These are phyloP conservation scores for Oscheius sp. DNA, from an alignment of 2,888 invertebrate genomes.

Conservation along the genomic window DNA sequence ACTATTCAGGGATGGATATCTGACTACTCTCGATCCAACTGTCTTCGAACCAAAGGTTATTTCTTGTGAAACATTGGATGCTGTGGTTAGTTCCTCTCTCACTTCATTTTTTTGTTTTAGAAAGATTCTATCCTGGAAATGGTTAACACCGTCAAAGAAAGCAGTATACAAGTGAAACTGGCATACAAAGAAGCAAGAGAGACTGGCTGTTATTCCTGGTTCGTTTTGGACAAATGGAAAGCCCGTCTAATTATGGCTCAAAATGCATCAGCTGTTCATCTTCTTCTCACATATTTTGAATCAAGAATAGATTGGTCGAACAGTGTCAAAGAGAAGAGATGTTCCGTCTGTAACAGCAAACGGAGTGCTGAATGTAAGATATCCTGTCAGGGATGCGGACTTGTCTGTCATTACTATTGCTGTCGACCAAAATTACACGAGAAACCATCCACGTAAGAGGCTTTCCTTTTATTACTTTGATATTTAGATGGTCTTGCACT, in stretches of 20 bases:
- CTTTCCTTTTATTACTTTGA: neutral
- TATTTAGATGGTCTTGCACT: conserved; percentile 15
- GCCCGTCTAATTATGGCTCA: conserved; percentile 31
- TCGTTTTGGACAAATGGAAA: conserved; percentile 36
- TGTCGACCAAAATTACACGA: conserved; percentile 16
- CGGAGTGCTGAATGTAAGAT: conserved; percentile 25
- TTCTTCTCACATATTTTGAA: conserved; percentile 39
- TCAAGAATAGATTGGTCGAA: conserved; percentile 38
- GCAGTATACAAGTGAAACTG: neutral
- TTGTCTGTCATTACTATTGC: conserved; percentile 27
- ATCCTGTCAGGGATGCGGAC: conserved; percentile 11
- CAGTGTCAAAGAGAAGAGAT: conserved; percentile 20
- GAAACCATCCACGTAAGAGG: conserved; percentile 18
- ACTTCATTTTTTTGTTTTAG: neutral
- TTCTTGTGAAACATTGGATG: conserved; percentile 15
- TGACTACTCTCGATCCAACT: conserved; percentile 11
- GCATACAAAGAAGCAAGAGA: conserved; percentile 6
- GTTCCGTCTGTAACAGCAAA: conserved; percentile 18
- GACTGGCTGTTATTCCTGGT: conserved; percentile 33
- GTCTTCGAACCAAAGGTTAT: conserved; percentile 24
- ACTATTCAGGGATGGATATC: conserved; percentile 18
- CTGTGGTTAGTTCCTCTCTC: conserved; percentile 9
- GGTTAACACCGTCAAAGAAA: conserved; percentile 8
- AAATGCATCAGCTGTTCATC: conserved; percentile 40
- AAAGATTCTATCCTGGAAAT: conserved; percentile 3